Evolutionary conservation across 2,888 invertebrate genomes (phyloP).

Genomic region (Campopleginae sp.): DNA sequence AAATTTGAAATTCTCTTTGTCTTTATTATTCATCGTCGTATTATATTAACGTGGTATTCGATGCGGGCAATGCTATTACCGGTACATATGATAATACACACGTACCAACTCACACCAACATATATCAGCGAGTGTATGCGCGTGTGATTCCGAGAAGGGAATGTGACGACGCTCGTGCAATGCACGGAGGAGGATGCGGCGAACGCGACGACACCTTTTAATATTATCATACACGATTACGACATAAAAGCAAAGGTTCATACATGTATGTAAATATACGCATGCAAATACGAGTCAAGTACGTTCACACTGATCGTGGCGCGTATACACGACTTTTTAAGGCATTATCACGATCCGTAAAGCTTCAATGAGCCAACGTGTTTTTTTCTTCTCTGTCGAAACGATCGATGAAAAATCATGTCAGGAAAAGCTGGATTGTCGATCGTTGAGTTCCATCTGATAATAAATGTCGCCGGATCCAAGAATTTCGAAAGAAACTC

Average conservation of each 20-base stretch:
- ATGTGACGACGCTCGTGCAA: slow-evolving; percentile 50
- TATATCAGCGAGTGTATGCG: background rate
- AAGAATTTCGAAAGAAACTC: background rate
- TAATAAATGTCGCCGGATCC: background rate
- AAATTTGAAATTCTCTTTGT: slow-evolving; percentile 50
- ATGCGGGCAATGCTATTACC: slow-evolving; percentile 21
- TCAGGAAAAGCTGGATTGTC: background rate
- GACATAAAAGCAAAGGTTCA: slow-evolving; percentile 17
- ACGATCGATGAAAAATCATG: background rate
- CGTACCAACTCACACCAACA: background rate
- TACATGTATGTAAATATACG: slow-evolving; percentile 20
- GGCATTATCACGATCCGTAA: background rate
- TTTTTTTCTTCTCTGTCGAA: background rate
- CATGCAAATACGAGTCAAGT: slow-evolving; percentile 77
- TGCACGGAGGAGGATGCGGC: slow-evolving; percentile 39
- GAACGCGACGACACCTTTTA: slow-evolving; percentile 40
- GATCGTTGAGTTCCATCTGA: background rate
- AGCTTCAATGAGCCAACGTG: background rate
- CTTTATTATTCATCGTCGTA: slow-evolving; percentile 59
- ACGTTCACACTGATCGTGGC: slow-evolving; percentile 59
- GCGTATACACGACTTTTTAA: slow-evolving; percentile 2
- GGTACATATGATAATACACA: background rate
- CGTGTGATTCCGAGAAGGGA: slow-evolving; percentile 15
- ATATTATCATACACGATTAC: slow-evolving; percentile 59
- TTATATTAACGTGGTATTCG: slow-evolving; percentile 32